A percentile compares a stretch with the other conserved stretches of the same genome.
Evolutionary conservation across 2,113 vertebrate species (phyloP).

Genomic region (Trogon surrucura): DNA sequence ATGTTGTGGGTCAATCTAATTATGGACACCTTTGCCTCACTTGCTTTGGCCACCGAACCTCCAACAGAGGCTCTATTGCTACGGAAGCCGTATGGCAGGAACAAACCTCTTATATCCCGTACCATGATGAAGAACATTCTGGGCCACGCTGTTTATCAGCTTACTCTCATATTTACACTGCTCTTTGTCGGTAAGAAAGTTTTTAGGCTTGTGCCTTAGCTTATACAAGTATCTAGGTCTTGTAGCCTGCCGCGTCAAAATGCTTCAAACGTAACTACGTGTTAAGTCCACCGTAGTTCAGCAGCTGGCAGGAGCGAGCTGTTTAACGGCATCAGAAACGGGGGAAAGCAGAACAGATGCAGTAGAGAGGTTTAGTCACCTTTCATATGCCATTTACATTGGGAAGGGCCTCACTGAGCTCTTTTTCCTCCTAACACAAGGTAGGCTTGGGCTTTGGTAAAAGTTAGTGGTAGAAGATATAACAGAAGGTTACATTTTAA

Average conservation of each 20-base stretch:
- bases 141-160: constrained; percentile 93
- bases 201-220: background rate
- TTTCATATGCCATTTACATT: background rate
- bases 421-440: background rate
- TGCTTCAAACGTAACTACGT: background rate
- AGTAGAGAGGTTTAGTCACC: background rate
- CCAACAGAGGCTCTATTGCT: constrained; percentile 90
- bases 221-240: background rate
- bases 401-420: background rate
- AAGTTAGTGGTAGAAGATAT: fast-evolving
- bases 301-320: background rate
- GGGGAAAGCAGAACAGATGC: background rate
- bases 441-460: background rate
- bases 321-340: background rate
- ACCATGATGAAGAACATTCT: constrained; percentile 99
- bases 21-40: constrained; percentile 96
- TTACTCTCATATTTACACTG: constrained; percentile 92
- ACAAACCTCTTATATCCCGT: constrained; percentile 95
- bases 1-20: constrained; percentile 99
- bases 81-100: constrained; percentile 92
- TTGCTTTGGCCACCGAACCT: constrained; percentile 93
- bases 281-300: background rate
- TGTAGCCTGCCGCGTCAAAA: fast-evolving
- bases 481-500: background rate
- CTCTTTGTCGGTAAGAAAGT: constrained; percentile 88